phyloP scores from a whole-genome alignment of 2,888 invertebrate genomes.

The Julus scandinavius region DNA sequence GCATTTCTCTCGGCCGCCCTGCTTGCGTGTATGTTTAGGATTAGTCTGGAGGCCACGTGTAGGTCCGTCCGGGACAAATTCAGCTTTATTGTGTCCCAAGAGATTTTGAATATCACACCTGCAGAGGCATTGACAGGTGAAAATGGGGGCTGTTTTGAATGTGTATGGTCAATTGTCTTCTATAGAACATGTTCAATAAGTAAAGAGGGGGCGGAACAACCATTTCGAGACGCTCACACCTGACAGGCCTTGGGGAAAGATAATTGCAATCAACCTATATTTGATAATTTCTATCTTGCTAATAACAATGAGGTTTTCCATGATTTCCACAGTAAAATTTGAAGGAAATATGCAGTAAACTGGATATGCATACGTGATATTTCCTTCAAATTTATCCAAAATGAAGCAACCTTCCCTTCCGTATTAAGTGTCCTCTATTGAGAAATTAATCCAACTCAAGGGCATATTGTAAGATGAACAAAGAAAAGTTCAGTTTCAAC shows the following conservation, averaged over 20 bases:
- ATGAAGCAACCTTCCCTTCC: no score
- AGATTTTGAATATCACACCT: conserved; percentile 32
- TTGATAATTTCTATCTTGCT: neutral
- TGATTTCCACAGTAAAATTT: no score
- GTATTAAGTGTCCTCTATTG: no score
- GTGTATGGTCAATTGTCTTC: neutral
- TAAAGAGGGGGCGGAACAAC: neutral
- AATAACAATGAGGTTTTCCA: neutral
- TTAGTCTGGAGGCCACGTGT: conserved; percentile 14
- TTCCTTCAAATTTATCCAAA: no score
- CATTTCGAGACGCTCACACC: neutral
- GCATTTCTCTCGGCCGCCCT: neutral
- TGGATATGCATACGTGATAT: no score
- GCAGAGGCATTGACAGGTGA: conserved; percentile 42
- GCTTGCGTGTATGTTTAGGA: conserved; percentile 12
- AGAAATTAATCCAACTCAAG: no score
- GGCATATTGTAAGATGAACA: no score
- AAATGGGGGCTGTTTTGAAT: conserved; percentile 13
- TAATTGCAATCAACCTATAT: neutral
- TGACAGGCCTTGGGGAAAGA: conserved; percentile 13
- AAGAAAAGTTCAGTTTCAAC: no score
- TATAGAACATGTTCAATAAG: neutral
- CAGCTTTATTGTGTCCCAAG: conserved; percentile 35
- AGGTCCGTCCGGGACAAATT: conserved; percentile 22
- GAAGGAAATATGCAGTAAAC: no score